Evolutionary conservation across 1,140 invertebrate genomes (phyloP), one percentile per base, ranked within the genome.

Genomic region (Pseudobourletiella spinata): DNA sequence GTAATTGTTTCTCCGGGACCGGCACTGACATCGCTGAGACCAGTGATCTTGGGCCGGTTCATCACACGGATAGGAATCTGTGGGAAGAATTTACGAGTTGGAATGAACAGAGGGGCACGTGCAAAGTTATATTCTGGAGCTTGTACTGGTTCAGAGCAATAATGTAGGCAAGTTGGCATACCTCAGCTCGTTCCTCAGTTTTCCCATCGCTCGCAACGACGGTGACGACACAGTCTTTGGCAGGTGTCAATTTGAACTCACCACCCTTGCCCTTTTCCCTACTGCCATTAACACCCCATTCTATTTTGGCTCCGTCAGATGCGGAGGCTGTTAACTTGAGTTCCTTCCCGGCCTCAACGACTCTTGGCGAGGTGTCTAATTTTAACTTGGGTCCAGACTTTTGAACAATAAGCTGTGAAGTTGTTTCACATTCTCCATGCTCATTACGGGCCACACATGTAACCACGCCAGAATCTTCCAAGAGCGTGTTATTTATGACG

Each of bases 41-140:
- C 81, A 50, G 84, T 79, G 42, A 91, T 84, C 76, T 88, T 83
- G 0, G 88, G 88, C 63, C 83, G 78, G 14, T 88, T 76, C 1
- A 89, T 73, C 28, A 92, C 83, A 71, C 86, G 85, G 32, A 55
- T 25, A 11, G 52, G 52, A 24, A 55, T 22, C 29, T 55, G 6
- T 39, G n/a, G 8, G 32, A 39, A 39, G 32, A 39, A 39, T 39
- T 39, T n/a, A n/a, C n/a, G n/a, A n/a, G n/a, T n/a, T 42, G 14
- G 35, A 42, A 42, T 14, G 18, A 42, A 14, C 35, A 42, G 35
- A 42, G 18, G 14, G 11, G 35, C 35, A 42, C 18, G 35, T 14
- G 35, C 35, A 42, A 42, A 18, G 35, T 14, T 14, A 42, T n/a
- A n/a, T n/a, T n/a, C n/a, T n/a, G n/a, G n/a, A n/a, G n/a, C n/a